Percentiles rank a stretch among this genome's conserved stretches.
Conservation (phyloP, 1,140 invertebrate genomes). For the Yoshiicerus persimilis region DNA sequence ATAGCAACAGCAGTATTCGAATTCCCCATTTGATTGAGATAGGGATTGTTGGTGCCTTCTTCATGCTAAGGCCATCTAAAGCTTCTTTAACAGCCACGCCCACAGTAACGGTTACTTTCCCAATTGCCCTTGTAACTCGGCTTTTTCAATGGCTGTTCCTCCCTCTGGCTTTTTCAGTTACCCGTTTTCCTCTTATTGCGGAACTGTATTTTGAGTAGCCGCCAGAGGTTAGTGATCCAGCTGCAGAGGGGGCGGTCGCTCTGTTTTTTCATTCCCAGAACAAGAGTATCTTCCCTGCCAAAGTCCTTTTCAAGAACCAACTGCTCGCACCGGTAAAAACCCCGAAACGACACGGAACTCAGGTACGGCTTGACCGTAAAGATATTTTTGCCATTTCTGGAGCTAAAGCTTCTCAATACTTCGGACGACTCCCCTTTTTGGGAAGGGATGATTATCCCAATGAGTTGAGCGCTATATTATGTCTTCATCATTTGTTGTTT, state of each 20-base stretch:
- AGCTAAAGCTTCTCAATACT: constrained; percentile 35
- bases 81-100: constrained; percentile 41
- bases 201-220: not conserved
- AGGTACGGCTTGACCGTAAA: constrained; percentile 40
- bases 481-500: constrained; percentile 10
- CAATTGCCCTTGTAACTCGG: not conserved
- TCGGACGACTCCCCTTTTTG: constrained; percentile 38
- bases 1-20: not conserved
- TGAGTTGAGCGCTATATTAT: not conserved
- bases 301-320: constrained; percentile 26
- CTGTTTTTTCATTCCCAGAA: not conserved
- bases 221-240: not conserved
- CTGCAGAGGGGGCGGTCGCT: not conserved
- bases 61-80: constrained; percentile 33
- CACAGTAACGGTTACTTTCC: not conserved
- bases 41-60: not conserved
- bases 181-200: not conserved
- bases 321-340: constrained; percentile 43
- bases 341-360: constrained; percentile 31
- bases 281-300: not conserved
- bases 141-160: not conserved
- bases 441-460: not conserved
- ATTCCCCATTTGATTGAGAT: not conserved
- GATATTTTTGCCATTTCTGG: constrained; percentile 35
- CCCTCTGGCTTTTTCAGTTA: not conserved